Evolutionary conservation across 2,797 vertebrate species (phyloP).

Genomic region (Tragopan temminckii): DNA sequence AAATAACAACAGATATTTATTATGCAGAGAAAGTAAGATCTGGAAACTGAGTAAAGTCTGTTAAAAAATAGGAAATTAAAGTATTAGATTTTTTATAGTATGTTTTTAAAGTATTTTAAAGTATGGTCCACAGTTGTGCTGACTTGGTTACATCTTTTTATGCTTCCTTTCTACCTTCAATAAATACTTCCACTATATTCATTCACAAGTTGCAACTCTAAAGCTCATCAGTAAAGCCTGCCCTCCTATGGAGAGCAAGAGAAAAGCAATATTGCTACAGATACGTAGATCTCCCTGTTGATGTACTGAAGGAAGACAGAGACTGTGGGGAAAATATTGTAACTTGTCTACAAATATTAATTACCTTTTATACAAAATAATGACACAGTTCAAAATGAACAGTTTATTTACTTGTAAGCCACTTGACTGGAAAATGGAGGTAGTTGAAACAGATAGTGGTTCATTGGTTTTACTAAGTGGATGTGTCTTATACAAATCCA

Average conservation of each 20-base stretch:
- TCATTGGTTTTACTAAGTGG: neutral
- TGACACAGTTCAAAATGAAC: constrained; percentile 26
- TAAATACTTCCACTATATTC: neutral
- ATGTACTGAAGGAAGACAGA: neutral
- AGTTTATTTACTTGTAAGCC: neutral
- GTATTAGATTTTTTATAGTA: too few species aligned
- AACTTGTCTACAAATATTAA: neutral
- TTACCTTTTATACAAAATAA: constrained; percentile 39
- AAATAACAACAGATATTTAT: neutral
- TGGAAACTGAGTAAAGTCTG: neutral
- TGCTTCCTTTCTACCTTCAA: neutral
- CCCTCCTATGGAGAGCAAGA: neutral
- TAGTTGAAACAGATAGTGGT: neutral
- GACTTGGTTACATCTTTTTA: neutral
- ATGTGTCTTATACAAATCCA: neutral
- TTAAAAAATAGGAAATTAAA: neutral
- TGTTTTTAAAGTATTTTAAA: too few species aligned
- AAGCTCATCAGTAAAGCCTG: neutral
- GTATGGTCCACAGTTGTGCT: neutral
- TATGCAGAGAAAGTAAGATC: constrained; percentile 29
- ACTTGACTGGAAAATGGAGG: neutral
- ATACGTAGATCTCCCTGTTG: neutral
- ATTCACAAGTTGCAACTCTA: neutral
- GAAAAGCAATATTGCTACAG: neutral
- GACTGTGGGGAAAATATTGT: constrained; percentile 2